phyloP scores from a whole-genome alignment of 2,888 invertebrate genomes.

The Drosophila dives region DNA sequence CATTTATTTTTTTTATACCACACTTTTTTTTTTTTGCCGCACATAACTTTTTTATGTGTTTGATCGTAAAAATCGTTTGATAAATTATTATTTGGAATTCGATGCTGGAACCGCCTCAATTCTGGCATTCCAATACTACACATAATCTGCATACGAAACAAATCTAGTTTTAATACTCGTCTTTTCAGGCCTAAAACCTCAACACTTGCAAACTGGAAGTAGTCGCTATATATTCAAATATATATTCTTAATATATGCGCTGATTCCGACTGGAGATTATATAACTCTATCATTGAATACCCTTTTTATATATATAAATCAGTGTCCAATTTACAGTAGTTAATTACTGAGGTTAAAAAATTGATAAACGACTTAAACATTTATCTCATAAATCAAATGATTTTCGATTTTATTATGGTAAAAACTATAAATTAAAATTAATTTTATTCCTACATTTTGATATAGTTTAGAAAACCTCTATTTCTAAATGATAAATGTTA shows the following conservation, averaged over 20 bases:
- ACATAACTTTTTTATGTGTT: slow-evolving; percentile 77
- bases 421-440: not conserved
- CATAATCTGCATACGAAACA: slow-evolving; percentile 33
- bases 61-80: slow-evolving; percentile 79
- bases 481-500: not conserved
- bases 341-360: not conserved
- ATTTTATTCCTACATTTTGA: not conserved
- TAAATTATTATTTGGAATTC: slow-evolving; percentile 80
- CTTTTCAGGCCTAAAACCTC: not conserved
- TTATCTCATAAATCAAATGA: not conserved
- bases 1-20: not conserved
- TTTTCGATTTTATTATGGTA: not conserved
- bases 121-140: slow-evolving; percentile 38
- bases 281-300: not conserved
- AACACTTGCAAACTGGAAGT: slow-evolving; percentile 1
- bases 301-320: not conserved
- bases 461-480: not conserved
- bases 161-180: slow-evolving; percentile 23
- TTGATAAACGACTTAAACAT: not conserved
- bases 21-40: slow-evolving; percentile 30
- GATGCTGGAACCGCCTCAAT: slow-evolving; percentile 31
- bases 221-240: not conserved
- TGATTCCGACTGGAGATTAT: not conserved
- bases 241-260: not conserved
- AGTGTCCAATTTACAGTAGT: not conserved